Base-by-base conservation (phyloP, 1,140 invertebrate species). In the Chrysomallon squamiferum region DNA sequence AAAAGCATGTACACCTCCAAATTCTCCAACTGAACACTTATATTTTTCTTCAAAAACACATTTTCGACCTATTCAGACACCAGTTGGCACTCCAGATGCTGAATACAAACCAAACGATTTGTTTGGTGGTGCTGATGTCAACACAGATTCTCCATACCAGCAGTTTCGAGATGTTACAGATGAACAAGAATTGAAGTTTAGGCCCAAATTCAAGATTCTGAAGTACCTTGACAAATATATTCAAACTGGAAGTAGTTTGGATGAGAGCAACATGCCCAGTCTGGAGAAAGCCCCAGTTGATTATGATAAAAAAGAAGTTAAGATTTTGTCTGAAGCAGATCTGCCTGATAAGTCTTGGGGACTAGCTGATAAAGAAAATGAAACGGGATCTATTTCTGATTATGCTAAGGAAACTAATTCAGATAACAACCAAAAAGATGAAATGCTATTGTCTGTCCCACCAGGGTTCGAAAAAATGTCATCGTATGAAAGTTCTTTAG, bases 11-110 rank as follows among this genome's bases (percentile, higher is more conserved):
- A n/a, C 33, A 20, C n/a, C n/a, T 3, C 20, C 41, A 15, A 27
- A 65, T 25, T 71, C 72, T 35, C 68, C 68, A 41, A 22, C 62
- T 57, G 77, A 79, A 62, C 73, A 75, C 57, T 56, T 79, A 22
- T 77, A 72, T 41, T 75, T 77, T 41, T 79, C 77, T n/a, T 68
- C 71, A 27, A 74, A 77, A 38, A 79, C 77, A 11, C 77, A 79
- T 58, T 79, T 79, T 61, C 67, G 73, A 47, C 77, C 77, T 11
- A 79, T 79, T 27, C 67, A 72, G 38, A 75, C 75, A 9, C 71
- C 73, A n/a, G 71, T 66, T 30, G 63, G 61, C 45, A 52, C 63
- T 33, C 69, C 69, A 56, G 54, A 65, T 18, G 60, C 45, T 11
- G 68, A 67, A 30, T 59, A 61, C 29, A 56, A 68, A 47, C 35